Conservation (phyloP, 2,113 vertebrate species). For the Thymallus thymallus region DNA sequence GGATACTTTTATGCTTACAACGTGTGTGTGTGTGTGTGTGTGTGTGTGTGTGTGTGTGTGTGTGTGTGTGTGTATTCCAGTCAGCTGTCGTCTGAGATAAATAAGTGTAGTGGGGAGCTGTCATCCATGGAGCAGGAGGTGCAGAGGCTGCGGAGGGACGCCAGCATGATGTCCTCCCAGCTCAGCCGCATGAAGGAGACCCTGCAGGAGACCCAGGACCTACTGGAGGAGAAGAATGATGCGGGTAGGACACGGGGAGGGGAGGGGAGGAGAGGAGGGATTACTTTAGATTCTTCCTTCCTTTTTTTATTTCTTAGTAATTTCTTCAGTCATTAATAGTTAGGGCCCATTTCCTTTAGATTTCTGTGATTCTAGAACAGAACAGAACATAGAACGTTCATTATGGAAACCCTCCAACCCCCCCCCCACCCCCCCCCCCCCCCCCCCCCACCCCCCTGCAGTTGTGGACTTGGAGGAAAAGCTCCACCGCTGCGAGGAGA, state of each 20-base stretch:
- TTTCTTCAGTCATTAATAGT: neutral
- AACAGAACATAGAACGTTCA: no score
- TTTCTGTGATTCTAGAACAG: no score
- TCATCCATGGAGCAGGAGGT: constrained; percentile 77
- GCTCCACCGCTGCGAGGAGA: constrained; percentile 76
- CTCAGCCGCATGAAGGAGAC: constrained; percentile 75
- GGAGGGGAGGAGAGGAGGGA: no score
- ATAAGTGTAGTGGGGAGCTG: constrained; percentile 77
- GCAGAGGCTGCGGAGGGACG: constrained; percentile 75
- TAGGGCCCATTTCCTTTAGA: no score
- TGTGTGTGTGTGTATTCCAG: constrained; percentile 57
- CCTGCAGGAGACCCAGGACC: constrained; percentile 74
- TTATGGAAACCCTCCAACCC: no score
- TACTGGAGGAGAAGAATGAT: constrained; percentile 78
- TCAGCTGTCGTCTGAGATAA: constrained; percentile 78
- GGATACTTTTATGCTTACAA: neutral
- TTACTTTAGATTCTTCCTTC: no score
- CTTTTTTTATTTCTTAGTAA: neutral
- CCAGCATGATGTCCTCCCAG: constrained; percentile 71
- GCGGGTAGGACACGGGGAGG: constrained; percentile 69
- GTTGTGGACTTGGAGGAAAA: constrained; percentile 83
- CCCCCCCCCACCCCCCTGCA: constrained; percentile 40
- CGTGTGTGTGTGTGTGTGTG: neutral
- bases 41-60: constrained; percentile 4
- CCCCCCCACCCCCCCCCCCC: no score